Conservation (phyloP, 1,140 invertebrate species). For the Physella acuta region DNA sequence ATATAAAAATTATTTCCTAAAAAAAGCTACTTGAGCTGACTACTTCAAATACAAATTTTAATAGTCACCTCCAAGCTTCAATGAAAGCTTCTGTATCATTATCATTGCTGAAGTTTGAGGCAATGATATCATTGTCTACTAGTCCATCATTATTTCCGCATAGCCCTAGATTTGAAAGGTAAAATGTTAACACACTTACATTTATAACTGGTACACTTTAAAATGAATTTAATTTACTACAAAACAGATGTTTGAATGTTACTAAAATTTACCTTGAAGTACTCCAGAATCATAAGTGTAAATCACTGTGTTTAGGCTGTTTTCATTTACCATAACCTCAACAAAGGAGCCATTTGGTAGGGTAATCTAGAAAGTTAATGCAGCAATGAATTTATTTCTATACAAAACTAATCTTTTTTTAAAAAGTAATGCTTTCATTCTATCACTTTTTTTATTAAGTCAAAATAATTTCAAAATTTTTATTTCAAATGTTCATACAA, state of each 20-base stretch:
- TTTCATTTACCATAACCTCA: conserved; percentile 28
- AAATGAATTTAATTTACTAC: too few relatives aligned
- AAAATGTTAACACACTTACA: background rate
- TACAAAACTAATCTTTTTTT: too few relatives aligned
- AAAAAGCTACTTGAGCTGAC: background rate
- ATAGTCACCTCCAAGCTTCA: background rate
- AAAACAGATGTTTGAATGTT: too few relatives aligned
- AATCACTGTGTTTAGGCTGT: conserved; percentile 39
- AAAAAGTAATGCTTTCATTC: too few relatives aligned
- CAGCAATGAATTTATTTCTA: too few relatives aligned
- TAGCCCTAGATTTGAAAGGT: background rate
- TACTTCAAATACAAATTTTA: background rate
- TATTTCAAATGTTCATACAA: too few relatives aligned
- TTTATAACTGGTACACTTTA: too few relatives aligned
- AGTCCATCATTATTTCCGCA: conserved; percentile 15
- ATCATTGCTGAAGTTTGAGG: background rate
- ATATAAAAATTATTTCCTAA: too few relatives aligned
- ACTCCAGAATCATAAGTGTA: conserved; percentile 36
- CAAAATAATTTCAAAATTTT: too few relatives aligned
- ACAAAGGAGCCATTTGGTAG: conserved; percentile 37
- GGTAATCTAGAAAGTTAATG: conserved; percentile 34
- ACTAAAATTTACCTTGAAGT: conserved; percentile 34
- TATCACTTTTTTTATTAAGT: too few relatives aligned
- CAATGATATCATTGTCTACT: background rate
- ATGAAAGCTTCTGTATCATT: conserved; percentile 7